Evolutionary conservation across 2,113 vertebrate species (phyloP), one percentile per base, ranked within the genome.

Genomic region (Tragelaphus buxtoni): DNA sequence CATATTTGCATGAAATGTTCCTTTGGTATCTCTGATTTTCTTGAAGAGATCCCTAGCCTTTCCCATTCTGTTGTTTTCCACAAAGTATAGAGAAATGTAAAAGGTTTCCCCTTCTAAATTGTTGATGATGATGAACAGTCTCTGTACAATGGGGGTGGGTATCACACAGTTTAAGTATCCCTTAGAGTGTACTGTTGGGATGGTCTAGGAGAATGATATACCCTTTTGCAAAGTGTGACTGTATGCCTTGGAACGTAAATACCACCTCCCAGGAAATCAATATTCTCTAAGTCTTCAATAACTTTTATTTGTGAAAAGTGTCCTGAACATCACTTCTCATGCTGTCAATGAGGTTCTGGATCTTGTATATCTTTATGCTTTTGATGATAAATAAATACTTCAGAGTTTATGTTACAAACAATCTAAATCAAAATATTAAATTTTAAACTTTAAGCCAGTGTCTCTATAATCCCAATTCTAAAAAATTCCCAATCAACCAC

Each of bases 401-500:
- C 65, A 74, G 30, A 84, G 45, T 87, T 92, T 88, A 60, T 65
- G 86, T 77, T 82, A 95, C 10, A 95, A 87, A 88, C 77, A 89
- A 92, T 88, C 26, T 93, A 85, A 88, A 96, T 58, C 56, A 61
- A 93, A 95, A 90, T 56, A 69, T 72, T 47, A 90, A 55, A 88
- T 79, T 89, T 92, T 69, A 84, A 94, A 83, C 42, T 7, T 94
- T 82, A 95, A 82, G 7, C 45, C 89, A 96, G 30, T 63, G 55
- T 89, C 72, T 45, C 72, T 91, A 45, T 94, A 86, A 77, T 9
- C 28, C 10, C n/a, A 88, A 77, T 60, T 95, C 77, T 56, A 90
- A 94, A 92, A 79, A 79, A 77, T 96, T 89, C 7, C 17, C 76
- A 51, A 51, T 79, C 30, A 79, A 95, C 11, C 47, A 89, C 58